Conservation (phyloP, 2,113 vertebrate species). For the Promerops cafer region DNA sequence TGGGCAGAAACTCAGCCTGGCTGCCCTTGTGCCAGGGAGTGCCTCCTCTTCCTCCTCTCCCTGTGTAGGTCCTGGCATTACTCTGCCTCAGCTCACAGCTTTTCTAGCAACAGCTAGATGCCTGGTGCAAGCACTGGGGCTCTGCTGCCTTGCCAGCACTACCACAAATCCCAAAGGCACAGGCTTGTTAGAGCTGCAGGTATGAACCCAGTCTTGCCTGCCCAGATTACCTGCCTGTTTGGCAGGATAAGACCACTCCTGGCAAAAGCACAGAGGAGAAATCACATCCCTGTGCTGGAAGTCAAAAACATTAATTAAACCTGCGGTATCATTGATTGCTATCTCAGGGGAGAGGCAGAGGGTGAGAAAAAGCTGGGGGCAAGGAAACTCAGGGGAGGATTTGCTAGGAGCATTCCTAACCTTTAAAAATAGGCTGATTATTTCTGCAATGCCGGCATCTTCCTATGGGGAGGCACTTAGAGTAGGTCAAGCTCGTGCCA, state of each 20-base stretch:
- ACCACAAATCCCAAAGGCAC: background rate
- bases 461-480: background rate
- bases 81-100: background rate
- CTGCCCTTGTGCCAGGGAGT: background rate
- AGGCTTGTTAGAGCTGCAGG: background rate
- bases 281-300: conserved; percentile 14
- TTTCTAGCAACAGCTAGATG: background rate
- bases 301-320: conserved; percentile 57
- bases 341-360: conserved; percentile 36
- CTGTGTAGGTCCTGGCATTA: background rate
- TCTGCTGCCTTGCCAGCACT: background rate
- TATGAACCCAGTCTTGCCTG: background rate
- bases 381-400: background rate
- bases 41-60: background rate
- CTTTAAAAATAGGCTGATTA: background rate
- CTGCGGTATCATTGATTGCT: conserved; percentile 21
- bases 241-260: background rate
- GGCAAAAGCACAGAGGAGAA: conserved; percentile 35
- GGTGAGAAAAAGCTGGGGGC: conserved; percentile 15
- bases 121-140: background rate
- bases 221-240: background rate
- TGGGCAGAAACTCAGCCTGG: background rate
- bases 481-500: background rate
- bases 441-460: background rate
- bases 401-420: background rate